Percentiles rank a stretch among this genome's conserved stretches.
Evolutionary conservation across 2,113 vertebrate genomes (phyloP).

Genomic region (Hiodon tergisus): DNA sequence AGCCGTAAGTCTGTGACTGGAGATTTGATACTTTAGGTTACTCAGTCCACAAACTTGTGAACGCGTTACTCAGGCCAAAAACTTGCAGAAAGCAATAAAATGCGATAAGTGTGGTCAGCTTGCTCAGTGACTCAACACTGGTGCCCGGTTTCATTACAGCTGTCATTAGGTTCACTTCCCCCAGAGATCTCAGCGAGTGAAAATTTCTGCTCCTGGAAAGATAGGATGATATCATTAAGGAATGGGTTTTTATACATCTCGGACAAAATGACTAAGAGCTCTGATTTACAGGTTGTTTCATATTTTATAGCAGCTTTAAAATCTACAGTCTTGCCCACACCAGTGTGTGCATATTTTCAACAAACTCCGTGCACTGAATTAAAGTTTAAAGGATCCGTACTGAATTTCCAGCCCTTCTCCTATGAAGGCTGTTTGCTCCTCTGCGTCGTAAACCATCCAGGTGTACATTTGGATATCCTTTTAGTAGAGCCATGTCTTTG

Average conservation of each 20-base stretch:
- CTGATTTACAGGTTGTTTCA: conserved; percentile 11
- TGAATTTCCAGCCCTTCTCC: no score
- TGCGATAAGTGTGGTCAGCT: no score
- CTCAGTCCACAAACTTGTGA: neutral
- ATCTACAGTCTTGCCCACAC: conserved; percentile 8
- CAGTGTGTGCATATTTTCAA: conserved; percentile 13
- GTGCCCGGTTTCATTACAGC: neutral
- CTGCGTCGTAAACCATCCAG: no score
- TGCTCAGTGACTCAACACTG: no score
- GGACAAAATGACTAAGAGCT: neutral
- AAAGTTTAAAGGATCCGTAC: no score
- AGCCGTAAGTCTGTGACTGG: neutral
- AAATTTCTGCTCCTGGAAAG: neutral
- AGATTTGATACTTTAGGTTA: conserved; percentile 5
- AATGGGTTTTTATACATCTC: neutral
- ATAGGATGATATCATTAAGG: neutral
- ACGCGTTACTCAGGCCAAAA: conserved; percentile 10
- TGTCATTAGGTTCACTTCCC: neutral
- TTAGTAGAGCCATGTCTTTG: no score
- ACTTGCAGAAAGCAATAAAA: neutral
- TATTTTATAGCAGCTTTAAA: conserved; percentile 12
- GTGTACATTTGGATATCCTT: no score
- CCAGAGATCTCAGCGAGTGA: neutral
- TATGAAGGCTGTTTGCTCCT: no score
- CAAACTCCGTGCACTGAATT: no score